Evolutionary conservation across 1,140 invertebrate species (phyloP), one percentile per base, ranked within the genome.

Genomic region (Metopolophium dirhodum): DNA sequence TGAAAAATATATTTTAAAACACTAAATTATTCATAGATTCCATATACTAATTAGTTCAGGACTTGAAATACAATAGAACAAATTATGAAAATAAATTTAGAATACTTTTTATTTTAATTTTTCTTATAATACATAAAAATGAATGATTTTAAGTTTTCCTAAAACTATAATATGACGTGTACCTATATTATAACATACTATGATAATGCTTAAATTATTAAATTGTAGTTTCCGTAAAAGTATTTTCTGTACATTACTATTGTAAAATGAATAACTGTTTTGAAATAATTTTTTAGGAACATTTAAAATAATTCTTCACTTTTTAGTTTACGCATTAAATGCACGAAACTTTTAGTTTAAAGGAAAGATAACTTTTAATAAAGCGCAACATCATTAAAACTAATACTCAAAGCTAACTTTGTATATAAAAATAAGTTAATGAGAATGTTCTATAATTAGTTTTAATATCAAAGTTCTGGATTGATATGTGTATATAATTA

Each of bases 281-380:
- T 77, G 4, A 77, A 77, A 77, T n/a, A 7, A 68, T 77, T n/a
- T 77, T 77, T n/a, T 77, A 77, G 30, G n/a, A 77, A 35, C 30
- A 77, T 77, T 77, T 77, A n/a, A 77, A 77, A 77, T 77, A 77
- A 77, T 77, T 68, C n/a, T 77, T 77, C n/a, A n/a, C 30, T 77
- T 77, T 77, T 77, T 77, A 77, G 61, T 18, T 77, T 0, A n/a
- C 11, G 14, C 14, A 77, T 18, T 77, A 77, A 77, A 77, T 77
- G 61, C 18, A 77, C n/a, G 18, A 77, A 35, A 77, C 61, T 77
- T 68, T 68, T 68, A 68, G 61, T 68, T 68, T n/a, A 68, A 68
- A 68, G 61, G 61, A 68, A 68, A 68, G 30, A 68, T 68, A 68
- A 68, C 61, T 68, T 77, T 77, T n/a, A 77, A 77, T 68, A 68